Percentiles rank a stretch among this genome's conserved stretches.
These are phyloP conservation scores for Microtus pennsylvanicus DNA, from an alignment of 2,113 vertebrate genomes.

Conservation along the genomic window DNA sequence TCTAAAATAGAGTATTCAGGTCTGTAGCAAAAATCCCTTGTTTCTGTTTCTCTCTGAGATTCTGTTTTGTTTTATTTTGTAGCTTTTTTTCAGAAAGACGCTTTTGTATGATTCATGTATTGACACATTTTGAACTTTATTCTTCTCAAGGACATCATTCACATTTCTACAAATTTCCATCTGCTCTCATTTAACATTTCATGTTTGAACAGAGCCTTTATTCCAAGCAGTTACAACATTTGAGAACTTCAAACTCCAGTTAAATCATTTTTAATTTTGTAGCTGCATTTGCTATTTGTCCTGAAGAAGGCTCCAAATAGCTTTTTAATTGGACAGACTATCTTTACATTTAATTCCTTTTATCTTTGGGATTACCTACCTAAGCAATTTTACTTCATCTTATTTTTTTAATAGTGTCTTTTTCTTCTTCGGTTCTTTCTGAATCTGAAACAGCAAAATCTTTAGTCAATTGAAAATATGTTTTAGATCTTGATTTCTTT, in stretches of 20 bases:
- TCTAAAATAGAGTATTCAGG: neutral
- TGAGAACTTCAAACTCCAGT: slow-evolving; percentile 19
- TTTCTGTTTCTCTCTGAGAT: neutral
- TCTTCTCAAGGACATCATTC: slow-evolving; percentile 51
- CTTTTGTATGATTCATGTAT: neutral
- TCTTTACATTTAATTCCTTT: slow-evolving; percentile 38
- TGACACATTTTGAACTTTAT: neutral
- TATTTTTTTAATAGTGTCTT: slow-evolving; percentile 38
- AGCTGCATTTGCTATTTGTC: slow-evolving; percentile 22
- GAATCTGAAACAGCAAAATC: slow-evolving; percentile 12
- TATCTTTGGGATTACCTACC: slow-evolving; percentile 1
- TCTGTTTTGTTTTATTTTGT: neutral
- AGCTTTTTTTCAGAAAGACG: slow-evolving; percentile 21
- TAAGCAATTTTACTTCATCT: slow-evolving; percentile 7
- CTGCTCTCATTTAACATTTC: neutral
- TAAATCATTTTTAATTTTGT: slow-evolving; percentile 29
- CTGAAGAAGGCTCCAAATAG: neutral
- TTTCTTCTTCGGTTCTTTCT: slow-evolving; percentile 49
- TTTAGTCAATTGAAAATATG: slow-evolving; percentile 20
- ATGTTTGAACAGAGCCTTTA: neutral
- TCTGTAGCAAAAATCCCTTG: neutral
- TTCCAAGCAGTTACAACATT: slow-evolving; percentile 44
- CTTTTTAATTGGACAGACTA: slow-evolving; percentile 1
- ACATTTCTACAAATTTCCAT: slow-evolving; percentile 24
- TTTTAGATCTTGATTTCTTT: neutral